phyloP scores from a whole-genome alignment of 2,797 vertebrate species.

The Tenualosa thibaudeaui region DNA sequence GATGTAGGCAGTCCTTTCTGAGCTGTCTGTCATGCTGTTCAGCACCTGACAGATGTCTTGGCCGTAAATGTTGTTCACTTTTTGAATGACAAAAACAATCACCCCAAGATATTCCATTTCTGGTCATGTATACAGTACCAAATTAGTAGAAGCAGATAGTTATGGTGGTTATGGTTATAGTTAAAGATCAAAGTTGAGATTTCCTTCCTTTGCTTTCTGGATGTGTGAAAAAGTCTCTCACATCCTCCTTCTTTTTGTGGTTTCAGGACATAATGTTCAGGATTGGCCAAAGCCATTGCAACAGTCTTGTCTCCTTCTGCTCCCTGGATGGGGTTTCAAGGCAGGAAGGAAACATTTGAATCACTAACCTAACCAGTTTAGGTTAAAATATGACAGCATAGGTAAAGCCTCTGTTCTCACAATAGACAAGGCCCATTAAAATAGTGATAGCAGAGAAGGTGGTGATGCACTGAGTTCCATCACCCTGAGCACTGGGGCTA shows the following conservation, averaged over 20 bases:
- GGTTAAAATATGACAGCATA: neutral
- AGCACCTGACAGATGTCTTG: constrained; percentile 82
- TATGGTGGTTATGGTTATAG: neutral
- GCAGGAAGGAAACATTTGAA: neutral
- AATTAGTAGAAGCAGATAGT: neutral
- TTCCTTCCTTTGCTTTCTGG: no score
- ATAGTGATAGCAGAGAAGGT: neutral
- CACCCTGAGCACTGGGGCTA: no score
- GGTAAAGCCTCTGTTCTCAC: neutral
- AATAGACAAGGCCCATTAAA: neutral
- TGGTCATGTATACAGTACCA: neutral
- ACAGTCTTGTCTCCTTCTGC: constrained; percentile 86
- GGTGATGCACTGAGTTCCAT: no score
- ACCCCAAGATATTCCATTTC: neutral
- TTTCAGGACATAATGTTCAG: constrained; percentile 88
- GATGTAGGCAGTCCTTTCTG: constrained; percentile 88
- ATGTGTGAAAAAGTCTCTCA: constrained; percentile 55
- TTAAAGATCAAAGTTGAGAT: neutral
- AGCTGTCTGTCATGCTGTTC: constrained; percentile 72
- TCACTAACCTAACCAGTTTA: neutral
- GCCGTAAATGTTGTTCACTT: constrained; percentile 95
- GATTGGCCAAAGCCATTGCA: constrained; percentile 79
- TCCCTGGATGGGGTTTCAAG: constrained; percentile 68
- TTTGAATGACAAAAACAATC: neutral
- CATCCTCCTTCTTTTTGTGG: constrained; percentile 96